phyloP scores from a whole-genome alignment of 2,113 vertebrate genomes.

The Azemiops feae region DNA sequence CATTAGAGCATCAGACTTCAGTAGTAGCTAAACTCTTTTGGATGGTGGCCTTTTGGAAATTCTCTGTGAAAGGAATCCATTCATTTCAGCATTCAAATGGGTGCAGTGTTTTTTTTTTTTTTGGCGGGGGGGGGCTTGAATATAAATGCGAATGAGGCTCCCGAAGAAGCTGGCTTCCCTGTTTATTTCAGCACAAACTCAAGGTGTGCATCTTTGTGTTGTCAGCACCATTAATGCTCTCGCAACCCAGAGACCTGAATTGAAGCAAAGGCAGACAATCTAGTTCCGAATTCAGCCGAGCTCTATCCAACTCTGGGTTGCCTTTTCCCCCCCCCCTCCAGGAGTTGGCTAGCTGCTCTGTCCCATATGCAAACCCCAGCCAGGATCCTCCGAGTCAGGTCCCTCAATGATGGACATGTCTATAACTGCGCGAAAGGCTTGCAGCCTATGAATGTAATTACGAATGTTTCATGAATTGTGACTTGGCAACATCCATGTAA shows the following conservation, averaged over 20 bases:
- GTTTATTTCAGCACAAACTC: background rate
- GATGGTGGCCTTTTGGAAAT: background rate
- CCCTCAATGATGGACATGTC: background rate
- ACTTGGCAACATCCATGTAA: slow-evolving; percentile 50
- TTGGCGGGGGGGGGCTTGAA: no score
- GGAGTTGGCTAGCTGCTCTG: background rate
- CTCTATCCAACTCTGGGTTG: background rate
- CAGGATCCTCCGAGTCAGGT: background rate
- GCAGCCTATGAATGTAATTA: slow-evolving; percentile 60
- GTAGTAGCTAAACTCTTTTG: slow-evolving; percentile 23
- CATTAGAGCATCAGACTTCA: slow-evolving; percentile 30
- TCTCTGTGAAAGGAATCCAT: background rate
- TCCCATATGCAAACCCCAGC: background rate
- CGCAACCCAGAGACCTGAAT: background rate
- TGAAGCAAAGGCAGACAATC: background rate
- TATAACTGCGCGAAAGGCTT: slow-evolving; percentile 13
- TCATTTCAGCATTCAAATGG: background rate
- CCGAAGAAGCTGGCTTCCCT: background rate
- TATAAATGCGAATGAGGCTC: background rate
- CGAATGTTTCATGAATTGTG: slow-evolving; percentile 64
- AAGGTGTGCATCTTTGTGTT: background rate
- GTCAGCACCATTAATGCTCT: background rate
- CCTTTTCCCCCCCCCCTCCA: no score
- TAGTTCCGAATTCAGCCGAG: background rate
- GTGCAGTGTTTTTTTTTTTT: background rate